Conservation (phyloP, 2,113 vertebrate genomes). For the Tupaia tana region DNA sequence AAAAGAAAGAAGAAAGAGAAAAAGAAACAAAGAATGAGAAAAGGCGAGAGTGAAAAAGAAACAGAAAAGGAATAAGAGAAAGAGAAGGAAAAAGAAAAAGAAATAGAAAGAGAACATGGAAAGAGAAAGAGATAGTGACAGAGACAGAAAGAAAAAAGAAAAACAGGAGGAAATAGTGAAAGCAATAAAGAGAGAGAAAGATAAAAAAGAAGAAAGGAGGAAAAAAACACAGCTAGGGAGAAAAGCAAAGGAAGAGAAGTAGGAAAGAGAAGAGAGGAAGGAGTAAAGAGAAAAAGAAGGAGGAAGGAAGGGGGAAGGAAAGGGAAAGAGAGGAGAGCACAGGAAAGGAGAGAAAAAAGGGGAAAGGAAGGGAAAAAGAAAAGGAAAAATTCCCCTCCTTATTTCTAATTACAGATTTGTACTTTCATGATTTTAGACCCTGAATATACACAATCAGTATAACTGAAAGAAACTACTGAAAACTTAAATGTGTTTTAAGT, state of each 20-base stretch:
- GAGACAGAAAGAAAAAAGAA: not conserved
- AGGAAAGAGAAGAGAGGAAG: not conserved
- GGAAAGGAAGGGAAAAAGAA: not conserved
- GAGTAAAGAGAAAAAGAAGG: not conserved
- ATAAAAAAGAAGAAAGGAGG: not conserved
- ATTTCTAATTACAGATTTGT: constrained; percentile 52
- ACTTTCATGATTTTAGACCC: not conserved
- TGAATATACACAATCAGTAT: not conserved
- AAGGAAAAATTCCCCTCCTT: not conserved
- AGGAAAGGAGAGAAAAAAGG: not conserved
- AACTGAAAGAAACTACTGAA: constrained; percentile 9
- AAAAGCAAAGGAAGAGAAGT: not conserved
- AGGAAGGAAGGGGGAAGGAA: not conserved
- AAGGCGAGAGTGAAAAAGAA: not conserved
- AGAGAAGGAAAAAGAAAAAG: not conserved
- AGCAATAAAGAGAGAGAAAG: not conserved
- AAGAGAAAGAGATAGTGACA: not conserved
- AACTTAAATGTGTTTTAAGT: constrained; percentile 49
- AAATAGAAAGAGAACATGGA: not conserved
- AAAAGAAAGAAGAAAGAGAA: not conserved
- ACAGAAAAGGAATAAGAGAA: not conserved
- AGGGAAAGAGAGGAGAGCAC: not conserved
- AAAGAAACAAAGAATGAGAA: not conserved
- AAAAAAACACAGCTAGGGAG: not conserved
- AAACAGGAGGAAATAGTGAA: not conserved